phyloP scores from a whole-genome alignment of 2,113 vertebrate species.

The Illadopsis cleaveri region DNA sequence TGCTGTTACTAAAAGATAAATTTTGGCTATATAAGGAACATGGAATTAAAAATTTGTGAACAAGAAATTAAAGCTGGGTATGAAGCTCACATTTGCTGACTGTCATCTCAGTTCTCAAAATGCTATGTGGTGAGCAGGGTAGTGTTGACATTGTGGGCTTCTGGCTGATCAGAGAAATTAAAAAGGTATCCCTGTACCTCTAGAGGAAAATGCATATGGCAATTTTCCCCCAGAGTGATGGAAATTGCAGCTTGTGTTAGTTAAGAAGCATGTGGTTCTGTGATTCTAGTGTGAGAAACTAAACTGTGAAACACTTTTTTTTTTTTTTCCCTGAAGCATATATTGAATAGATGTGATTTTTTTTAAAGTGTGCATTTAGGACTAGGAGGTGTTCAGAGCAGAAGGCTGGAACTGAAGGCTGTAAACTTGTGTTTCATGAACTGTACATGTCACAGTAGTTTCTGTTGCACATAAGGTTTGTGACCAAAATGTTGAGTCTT shows the following conservation, averaged over 20 bases:
- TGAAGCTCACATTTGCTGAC: neutral
- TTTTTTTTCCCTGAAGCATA: neutral
- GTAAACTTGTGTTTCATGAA: neutral
- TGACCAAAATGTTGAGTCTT: neutral
- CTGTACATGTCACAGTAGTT: neutral
- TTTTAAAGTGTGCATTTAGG: neutral
- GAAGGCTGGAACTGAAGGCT: neutral
- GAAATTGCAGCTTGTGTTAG: neutral
- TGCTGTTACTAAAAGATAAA: neutral
- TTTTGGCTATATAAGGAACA: neutral
- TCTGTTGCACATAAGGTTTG: neutral
- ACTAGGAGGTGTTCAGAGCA: neutral
- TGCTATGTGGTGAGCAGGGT: neutral
- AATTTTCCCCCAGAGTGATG: neutral
- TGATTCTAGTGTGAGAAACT: neutral
- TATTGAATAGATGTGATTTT: neutral
- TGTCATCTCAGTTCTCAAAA: neutral
- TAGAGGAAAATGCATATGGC: neutral
- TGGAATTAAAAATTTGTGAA: neutral
- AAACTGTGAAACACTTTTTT: neutral
- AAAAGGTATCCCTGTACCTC: neutral
- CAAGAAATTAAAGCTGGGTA: neutral
- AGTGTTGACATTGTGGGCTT: neutral
- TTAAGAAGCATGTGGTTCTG: neutral
- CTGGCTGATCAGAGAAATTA: neutral